Evolutionary conservation across 2,797 vertebrate species (phyloP).

Genomic region (Danio kyathit): DNA sequence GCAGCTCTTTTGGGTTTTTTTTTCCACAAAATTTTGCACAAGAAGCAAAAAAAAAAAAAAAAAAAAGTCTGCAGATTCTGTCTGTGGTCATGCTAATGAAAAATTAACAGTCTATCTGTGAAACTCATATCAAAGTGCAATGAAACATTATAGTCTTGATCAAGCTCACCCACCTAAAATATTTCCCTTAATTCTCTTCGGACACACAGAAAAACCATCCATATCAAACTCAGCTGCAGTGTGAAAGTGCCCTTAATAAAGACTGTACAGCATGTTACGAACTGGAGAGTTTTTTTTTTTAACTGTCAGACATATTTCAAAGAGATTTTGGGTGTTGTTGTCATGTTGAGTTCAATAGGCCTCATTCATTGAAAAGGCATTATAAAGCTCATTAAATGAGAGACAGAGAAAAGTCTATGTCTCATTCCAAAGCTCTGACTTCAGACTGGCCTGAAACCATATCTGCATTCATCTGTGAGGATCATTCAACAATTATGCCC

Average conservation of each 20-base stretch:
- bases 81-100: too few relatives aligned
- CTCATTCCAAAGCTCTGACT: constrained; percentile 41
- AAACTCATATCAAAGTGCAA: constrained; percentile 2
- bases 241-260: background rate
- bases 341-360: constrained; percentile 49
- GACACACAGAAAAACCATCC: background rate
- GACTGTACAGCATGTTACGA: background rate
- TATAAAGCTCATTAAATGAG: constrained; percentile 28
- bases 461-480: background rate
- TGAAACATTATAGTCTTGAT: background rate
- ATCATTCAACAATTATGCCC: background rate
- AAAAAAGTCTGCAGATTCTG: too few relatives aligned
- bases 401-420: constrained; percentile 38
- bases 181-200: background rate
- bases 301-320: constrained; percentile 16
- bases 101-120: constrained; percentile 20
- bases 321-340: constrained; percentile 23
- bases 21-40: too few relatives aligned
- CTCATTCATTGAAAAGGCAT: constrained; percentile 46
- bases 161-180: background rate
- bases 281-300: background rate
- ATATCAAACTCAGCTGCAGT: background rate
- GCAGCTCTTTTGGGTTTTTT: too few relatives aligned
- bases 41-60: too few relatives aligned
- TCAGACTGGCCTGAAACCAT: constrained; percentile 25